Evolutionary conservation across 2,888 invertebrate species (phyloP).

Genomic region (Tetranychus piercei): DNA sequence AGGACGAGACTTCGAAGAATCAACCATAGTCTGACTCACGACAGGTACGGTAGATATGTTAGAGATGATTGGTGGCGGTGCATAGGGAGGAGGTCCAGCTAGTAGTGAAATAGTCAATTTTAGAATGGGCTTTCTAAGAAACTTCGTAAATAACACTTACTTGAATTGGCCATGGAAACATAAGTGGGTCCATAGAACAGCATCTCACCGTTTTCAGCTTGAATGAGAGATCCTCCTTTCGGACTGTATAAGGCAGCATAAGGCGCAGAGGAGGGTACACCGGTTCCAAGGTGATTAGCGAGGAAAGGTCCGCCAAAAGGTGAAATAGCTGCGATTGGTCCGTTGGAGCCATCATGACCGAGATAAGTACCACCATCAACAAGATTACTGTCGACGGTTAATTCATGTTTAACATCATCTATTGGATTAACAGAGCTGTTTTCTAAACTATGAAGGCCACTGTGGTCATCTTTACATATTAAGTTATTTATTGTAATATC

Average conservation of each 20-base stretch:
- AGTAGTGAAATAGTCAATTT: no score
- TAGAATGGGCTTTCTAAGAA: no score
- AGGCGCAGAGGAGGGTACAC: neutral
- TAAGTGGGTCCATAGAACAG: neutral
- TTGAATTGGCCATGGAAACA: neutral
- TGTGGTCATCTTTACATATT: neutral
- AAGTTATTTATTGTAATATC: neutral
- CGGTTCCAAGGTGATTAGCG: neutral
- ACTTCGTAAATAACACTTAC: neutral
- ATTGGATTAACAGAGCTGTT: neutral
- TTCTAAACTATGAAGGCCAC: neutral
- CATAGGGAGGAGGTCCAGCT: no score
- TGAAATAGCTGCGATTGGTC: neutral
- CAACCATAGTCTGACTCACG: no score
- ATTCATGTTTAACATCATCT: conserved; percentile 39
- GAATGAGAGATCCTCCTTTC: neutral
- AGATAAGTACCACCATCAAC: conserved; percentile 63
- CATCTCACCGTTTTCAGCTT: neutral
- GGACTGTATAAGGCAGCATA: conserved; percentile 1
- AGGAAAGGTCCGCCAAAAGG: neutral
- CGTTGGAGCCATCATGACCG: neutral
- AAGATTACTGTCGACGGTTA: conserved; percentile 79
- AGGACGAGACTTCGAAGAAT: no score
- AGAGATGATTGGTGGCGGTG: no score
- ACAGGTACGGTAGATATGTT: no score